Conservation (phyloP, 2,888 invertebrate species). For the Molanna angustata region DNA sequence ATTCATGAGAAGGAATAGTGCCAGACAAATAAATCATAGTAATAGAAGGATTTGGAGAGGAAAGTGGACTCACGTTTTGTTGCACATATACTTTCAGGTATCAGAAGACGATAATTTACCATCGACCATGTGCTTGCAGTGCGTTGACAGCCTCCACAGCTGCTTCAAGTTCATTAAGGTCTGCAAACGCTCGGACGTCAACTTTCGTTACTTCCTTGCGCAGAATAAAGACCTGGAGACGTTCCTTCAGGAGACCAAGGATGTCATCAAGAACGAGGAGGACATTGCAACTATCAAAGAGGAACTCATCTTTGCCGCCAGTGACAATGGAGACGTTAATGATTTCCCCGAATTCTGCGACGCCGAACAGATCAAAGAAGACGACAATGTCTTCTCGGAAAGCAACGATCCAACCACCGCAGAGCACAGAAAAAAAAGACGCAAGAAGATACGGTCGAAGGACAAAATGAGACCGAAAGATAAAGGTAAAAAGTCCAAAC, state of each 20-base stretch:
- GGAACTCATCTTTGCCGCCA: conserved; percentile 5
- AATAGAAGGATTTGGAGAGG: no score
- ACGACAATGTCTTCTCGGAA: neutral
- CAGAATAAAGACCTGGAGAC: conserved; percentile 8
- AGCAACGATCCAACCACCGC: no score
- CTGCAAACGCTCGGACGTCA: conserved; percentile 19
- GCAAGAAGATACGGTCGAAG: conserved; percentile 1
- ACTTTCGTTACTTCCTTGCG: conserved; percentile 10
- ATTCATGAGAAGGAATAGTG: no score
- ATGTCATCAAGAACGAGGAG: conserved; percentile 5
- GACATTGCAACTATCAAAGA: conserved; percentile 5
- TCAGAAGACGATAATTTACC: conserved; percentile 47
- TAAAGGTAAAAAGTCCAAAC: conserved; percentile 8
- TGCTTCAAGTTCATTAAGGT: conserved; percentile 49
- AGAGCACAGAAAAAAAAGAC: conserved; percentile 11
- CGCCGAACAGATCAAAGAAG: neutral
- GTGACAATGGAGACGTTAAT: neutral
- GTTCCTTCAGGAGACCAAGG: neutral
- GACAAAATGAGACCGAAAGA: neutral
- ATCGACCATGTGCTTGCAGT: conserved; percentile 51
- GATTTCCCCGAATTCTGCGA: neutral
- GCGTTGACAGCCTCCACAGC: conserved; percentile 50
- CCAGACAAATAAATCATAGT: no score
- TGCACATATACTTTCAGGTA: no score
- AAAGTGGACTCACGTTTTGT: no score